Evolutionary conservation across 2,888 invertebrate species (phyloP).

Genomic region (Volucella inflata): DNA sequence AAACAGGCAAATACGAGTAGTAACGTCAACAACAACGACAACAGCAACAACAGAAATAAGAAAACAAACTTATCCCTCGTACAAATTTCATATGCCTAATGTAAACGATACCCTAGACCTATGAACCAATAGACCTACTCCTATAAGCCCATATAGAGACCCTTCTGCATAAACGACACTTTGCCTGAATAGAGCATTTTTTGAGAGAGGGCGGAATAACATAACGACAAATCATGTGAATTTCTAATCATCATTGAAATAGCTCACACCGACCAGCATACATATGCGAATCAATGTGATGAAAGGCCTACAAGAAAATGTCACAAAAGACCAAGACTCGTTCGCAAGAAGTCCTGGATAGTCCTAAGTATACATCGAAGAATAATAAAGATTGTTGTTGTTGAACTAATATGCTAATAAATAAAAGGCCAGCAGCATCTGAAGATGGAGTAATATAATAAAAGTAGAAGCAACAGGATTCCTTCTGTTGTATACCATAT

Average conservation of each 20-base stretch:
- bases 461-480: not conserved
- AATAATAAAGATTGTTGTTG: slow-evolving; percentile 70
- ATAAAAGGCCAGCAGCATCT: slow-evolving; percentile 61
- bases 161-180: slow-evolving; percentile 23
- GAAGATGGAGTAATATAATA: not conserved
- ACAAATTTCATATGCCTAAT: slow-evolving; percentile 39
- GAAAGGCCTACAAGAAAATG: slow-evolving; percentile 42
- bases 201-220: not conserved
- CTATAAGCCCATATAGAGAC: not conserved
- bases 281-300: slow-evolving; percentile 50
- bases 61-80: slow-evolving; percentile 6
- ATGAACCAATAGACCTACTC: too few relatives aligned
- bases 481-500: not conserved
- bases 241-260: slow-evolving; percentile 51
- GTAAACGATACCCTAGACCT: slow-evolving; percentile 22
- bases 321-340: slow-evolving; percentile 33
- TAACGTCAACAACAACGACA: not conserved
- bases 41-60: not conserved
- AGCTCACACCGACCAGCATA: slow-evolving; percentile 49
- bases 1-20: too few relatives aligned
- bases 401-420: slow-evolving; percentile 74
- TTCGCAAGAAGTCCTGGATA: slow-evolving; percentile 5
- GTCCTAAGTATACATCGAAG: slow-evolving; percentile 70
- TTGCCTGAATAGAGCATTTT: slow-evolving; percentile 1
- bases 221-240: slow-evolving; percentile 53